Conservation (phyloP, 1,140 invertebrate genomes). For the Caenorhabditis brenneri region DNA sequence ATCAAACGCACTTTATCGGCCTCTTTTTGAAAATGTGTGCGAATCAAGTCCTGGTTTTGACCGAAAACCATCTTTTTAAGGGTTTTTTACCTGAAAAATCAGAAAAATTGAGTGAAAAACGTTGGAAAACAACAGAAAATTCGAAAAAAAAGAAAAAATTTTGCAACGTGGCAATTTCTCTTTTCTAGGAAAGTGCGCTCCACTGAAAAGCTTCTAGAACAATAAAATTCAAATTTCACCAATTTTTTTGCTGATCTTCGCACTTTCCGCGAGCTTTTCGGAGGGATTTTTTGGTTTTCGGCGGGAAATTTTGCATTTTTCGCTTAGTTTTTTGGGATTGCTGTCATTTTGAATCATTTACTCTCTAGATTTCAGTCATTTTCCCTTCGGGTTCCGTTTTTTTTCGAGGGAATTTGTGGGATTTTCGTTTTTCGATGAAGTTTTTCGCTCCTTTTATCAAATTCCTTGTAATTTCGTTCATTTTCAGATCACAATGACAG, state of each 20-base stretch:
- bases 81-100: not conserved
- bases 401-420: too few species aligned
- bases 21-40: conserved; percentile 20
- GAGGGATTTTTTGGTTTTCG: too few species aligned
- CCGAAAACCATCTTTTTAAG: conserved; percentile 30
- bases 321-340: too few species aligned
- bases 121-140: not conserved
- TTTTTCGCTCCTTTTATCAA: not conserved
- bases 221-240: not conserved
- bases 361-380: too few species aligned
- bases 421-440: too few species aligned
- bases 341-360: too few species aligned
- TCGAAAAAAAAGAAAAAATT: not conserved
- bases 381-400: too few species aligned
- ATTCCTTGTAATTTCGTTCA: not conserved
- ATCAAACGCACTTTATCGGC: conserved; percentile 9
- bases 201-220: not conserved
- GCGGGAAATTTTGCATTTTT: too few species aligned
- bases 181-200: not conserved
- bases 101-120: not conserved
- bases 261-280: too few species aligned
- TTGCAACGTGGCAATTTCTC: not conserved
- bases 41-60: not conserved
- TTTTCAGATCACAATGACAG: conserved; percentile 18
- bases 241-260: too few species aligned